Base-by-base conservation (phyloP, 1,140 invertebrate species). In the Listronotus bonariensis region DNA sequence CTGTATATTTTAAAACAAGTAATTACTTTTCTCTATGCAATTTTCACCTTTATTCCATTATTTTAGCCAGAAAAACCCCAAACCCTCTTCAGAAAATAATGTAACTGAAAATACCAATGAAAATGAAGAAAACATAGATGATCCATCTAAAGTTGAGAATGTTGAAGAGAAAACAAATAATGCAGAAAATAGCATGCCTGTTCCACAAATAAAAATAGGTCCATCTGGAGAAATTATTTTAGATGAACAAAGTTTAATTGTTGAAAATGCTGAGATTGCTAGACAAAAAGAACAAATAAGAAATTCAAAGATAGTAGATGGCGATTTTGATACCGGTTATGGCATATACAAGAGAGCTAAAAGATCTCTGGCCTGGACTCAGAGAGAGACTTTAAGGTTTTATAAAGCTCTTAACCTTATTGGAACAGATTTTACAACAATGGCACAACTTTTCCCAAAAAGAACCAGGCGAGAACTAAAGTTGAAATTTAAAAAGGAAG, bases 391-490 rank as follows among this genome's bases (percentile, higher is more conserved):
- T 0, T 79, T 92, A 2, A 87, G 87, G 67, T 97, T 97, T 78
- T 97, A 95, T 78, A 86, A 87, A 73, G 92, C 92, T n/a, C 80
- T 97, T 11, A 92, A 90, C 70, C 88, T 86, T 10, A 84, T 95
- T 54, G 94, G 95, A 0, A 94, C 93, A 0, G 93, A 96, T 81
- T 96, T 97, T 78, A 87, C 90, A 0, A 75, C 96, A 12, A 96
- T 97, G 92, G 81, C 86, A 55, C 84, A 85, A 51, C 79, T 95
- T n/a, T 95, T 96, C 78, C 89, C 89, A 0, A 85, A 87, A 48
- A 82, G 93, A 56, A 87, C 85, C 1, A 80, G 94, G 5, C 79
- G 86, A 42, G 92, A 96, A 74, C 79, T 97, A 0, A 96, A 96
- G 77, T 79, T 90, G 10, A 95, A 86, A 68, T 83, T 82, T 62